These are phyloP conservation scores for Pseudorhiza aurosa DNA, from an alignment of 30 jellyfish, hydroid and myxozoan genomes.

Conservation along the genomic window DNA sequence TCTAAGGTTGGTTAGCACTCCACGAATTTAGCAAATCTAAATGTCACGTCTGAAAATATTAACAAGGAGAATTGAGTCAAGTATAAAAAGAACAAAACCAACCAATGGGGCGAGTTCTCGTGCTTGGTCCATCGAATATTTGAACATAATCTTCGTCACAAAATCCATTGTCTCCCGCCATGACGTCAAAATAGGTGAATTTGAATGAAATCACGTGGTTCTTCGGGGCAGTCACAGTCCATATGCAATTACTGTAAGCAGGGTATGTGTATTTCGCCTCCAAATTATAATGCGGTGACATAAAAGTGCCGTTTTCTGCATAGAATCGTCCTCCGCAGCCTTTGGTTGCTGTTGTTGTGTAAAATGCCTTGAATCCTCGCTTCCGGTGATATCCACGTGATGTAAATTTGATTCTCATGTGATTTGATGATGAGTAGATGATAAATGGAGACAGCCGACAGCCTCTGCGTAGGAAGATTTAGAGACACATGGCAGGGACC, in stretches of 20 bases:
- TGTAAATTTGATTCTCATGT: constrained; percentile 65
- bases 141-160: constrained; percentile 86
- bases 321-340: constrained; percentile 96
- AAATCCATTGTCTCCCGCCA: constrained; percentile 47
- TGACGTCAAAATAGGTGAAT: constrained; percentile 73
- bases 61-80: no score
- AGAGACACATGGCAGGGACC: background rate
- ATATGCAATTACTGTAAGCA: constrained; percentile 77
- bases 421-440: constrained; percentile 43
- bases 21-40: no score
- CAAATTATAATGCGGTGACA: constrained; percentile 77
- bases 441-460: constrained; percentile 35
- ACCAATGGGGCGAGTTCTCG: constrained; percentile 73
- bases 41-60: no score
- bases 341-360: constrained; percentile 80
- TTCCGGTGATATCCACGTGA: constrained; percentile 79
- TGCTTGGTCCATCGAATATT: constrained; percentile 75
- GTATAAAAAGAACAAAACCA: no score
- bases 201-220: constrained; percentile 63
- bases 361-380: constrained; percentile 84
- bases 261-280: constrained; percentile 85
- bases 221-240: constrained; percentile 81
- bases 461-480: constrained; percentile 14
- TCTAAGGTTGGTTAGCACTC: no score
- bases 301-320: constrained; percentile 72